Percentiles rank a stretch among this genome's conserved stretches.
Evolutionary conservation across 2,797 vertebrate species (phyloP).

Genomic region (Neostethus bicornis): DNA sequence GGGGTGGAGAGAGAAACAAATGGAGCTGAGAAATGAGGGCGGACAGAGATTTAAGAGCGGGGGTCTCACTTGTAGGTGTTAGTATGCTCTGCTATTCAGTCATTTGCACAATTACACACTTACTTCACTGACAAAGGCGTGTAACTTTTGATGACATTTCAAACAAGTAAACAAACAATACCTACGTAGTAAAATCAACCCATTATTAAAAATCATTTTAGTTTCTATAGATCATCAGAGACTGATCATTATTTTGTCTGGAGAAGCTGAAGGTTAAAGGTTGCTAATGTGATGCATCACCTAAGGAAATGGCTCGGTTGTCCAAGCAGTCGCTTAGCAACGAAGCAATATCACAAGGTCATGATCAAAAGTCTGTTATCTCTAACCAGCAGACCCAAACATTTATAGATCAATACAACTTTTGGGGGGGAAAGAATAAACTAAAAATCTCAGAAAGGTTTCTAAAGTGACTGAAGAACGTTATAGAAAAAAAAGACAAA

Average conservation of each 20-base stretch:
- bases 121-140: background rate
- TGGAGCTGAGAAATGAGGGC: constrained; percentile 3
- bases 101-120: background rate
- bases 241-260: constrained; percentile 8
- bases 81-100: background rate
- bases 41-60: constrained; percentile 7
- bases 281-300: constrained; percentile 11
- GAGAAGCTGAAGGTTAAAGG: constrained; percentile 20
- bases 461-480: constrained; percentile 29
- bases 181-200: constrained; percentile 1
- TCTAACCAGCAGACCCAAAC: constrained; percentile 30
- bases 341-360: constrained; percentile 65
- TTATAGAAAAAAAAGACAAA: constrained; percentile 8
- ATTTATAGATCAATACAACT: constrained; percentile 50
- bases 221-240: background rate
- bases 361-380: constrained; percentile 66
- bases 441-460: constrained; percentile 30
- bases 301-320: constrained; percentile 34
- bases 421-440: constrained; percentile 32
- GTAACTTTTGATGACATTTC: background rate
- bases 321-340: constrained; percentile 52
- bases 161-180: background rate
- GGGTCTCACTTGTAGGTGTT: background rate
- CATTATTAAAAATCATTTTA: background rate
- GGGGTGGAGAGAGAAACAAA: constrained; percentile 10